Evolutionary conservation across 2,797 vertebrate genomes (phyloP).

Genomic region (Gastrophryne carolinensis): DNA sequence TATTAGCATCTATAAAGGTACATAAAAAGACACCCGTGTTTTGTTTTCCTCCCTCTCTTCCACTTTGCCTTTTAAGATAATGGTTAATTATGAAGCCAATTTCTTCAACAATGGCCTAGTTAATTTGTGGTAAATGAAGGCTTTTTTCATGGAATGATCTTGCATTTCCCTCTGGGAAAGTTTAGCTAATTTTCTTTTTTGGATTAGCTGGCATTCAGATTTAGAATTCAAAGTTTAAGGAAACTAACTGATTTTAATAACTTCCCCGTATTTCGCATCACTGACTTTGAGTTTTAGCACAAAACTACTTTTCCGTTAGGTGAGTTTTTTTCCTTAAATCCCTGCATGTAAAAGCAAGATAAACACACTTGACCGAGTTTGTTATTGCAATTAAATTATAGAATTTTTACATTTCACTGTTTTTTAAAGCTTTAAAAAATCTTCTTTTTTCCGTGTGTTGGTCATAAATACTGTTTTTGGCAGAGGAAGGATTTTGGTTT

Average conservation of each 20-base stretch:
- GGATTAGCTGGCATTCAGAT: slow-evolving; percentile 68
- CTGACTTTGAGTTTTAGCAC: slow-evolving; percentile 70
- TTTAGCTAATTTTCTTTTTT: slow-evolving; percentile 70
- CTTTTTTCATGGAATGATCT: slow-evolving; percentile 54
- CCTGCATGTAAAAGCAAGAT: slow-evolving; percentile 62
- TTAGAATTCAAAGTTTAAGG: slow-evolving; percentile 75
- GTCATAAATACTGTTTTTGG: slow-evolving; percentile 66
- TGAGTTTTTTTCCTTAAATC: slow-evolving; percentile 73
- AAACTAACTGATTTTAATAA: slow-evolving; percentile 76
- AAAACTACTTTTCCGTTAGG: slow-evolving; percentile 74
- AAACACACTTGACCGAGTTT: slow-evolving; percentile 75
- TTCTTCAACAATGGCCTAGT: slow-evolving; percentile 52
- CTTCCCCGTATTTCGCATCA: slow-evolving; percentile 71
- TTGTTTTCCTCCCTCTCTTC: not conserved
- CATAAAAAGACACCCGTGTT: not conserved
- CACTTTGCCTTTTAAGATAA: slow-evolving; percentile 34
- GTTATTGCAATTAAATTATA: slow-evolving; percentile 83
- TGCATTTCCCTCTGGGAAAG: slow-evolving; percentile 60
- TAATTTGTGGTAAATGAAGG: slow-evolving; percentile 48
- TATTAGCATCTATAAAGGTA: not conserved
- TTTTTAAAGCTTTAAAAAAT: slow-evolving; percentile 73
- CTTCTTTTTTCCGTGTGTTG: slow-evolving; percentile 71
- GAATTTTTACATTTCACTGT: slow-evolving; percentile 74
- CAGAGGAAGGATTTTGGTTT: slow-evolving; percentile 15
- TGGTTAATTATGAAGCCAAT: slow-evolving; percentile 45